Evolutionary conservation across 2,113 vertebrate genomes (phyloP).

Genomic region (Bagarius yarrelli): DNA sequence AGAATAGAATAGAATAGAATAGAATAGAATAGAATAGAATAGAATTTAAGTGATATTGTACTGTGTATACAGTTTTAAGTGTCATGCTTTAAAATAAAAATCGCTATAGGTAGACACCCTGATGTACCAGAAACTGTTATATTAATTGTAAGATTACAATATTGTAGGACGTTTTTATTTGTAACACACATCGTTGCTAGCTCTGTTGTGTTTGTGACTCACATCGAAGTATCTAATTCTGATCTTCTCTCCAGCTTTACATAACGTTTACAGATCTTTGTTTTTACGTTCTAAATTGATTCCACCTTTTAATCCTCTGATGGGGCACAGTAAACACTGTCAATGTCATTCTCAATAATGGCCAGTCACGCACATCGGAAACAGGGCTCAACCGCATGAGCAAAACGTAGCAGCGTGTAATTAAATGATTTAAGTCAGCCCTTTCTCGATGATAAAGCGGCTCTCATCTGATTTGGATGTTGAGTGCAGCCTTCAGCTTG

Average conservation of each 20-base stretch:
- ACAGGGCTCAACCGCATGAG: constrained; percentile 19
- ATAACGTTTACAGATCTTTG: background rate
- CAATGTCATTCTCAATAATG: constrained; percentile 30
- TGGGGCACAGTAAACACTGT: constrained; percentile 22
- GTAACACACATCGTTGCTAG: background rate
- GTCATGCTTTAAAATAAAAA: background rate
- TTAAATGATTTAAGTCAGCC: constrained; percentile 41
- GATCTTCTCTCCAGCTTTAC: background rate
- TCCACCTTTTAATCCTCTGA: constrained; percentile 16
- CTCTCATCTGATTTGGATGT: constrained; percentile 38
- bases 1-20: no score
- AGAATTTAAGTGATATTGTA: background rate
- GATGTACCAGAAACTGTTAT: background rate
- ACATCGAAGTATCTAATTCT: background rate
- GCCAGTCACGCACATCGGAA: constrained; percentile 37
- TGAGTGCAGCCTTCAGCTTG: constrained; percentile 14
- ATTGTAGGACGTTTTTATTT: background rate
- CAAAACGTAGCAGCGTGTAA: constrained; percentile 6
- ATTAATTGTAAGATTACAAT: background rate
- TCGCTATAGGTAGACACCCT: background rate
- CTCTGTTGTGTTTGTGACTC: background rate
- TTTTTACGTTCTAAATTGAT: constrained; percentile 23
- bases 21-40: background rate
- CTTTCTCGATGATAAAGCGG: constrained; percentile 26
- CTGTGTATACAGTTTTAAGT: background rate